Evolutionary conservation across 2,113 vertebrate species (phyloP).

Genomic region (Chlorodrepanis virens): DNA sequence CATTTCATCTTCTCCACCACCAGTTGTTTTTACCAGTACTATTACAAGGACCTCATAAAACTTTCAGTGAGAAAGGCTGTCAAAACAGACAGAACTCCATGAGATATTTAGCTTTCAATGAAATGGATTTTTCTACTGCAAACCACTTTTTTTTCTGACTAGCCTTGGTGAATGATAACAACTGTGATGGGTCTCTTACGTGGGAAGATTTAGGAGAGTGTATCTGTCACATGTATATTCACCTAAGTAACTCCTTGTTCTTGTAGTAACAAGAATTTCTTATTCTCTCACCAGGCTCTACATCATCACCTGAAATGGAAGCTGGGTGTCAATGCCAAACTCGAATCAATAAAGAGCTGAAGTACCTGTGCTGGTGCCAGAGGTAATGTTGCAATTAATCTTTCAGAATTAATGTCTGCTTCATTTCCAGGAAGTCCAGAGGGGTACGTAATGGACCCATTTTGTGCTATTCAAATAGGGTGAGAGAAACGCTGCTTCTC

Average conservation of each 20-base stretch:
- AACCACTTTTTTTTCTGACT: background rate
- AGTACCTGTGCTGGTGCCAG: slow-evolving; percentile 15
- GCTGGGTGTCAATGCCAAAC: slow-evolving; percentile 6
- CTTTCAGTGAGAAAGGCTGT: background rate
- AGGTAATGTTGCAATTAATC: slow-evolving; percentile 33
- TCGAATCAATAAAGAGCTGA: slow-evolving; percentile 10
- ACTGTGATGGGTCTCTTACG: background rate
- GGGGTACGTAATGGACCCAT: background rate
- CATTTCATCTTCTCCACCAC: background rate
- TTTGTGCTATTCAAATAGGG: background rate
- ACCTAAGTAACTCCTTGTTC: background rate
- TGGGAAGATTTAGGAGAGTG: background rate
- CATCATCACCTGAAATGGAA: background rate
- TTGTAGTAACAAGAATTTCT: background rate
- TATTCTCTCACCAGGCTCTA: background rate
- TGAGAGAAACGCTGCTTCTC: background rate
- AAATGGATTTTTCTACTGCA: background rate
- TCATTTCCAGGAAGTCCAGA: slow-evolving; percentile 55
- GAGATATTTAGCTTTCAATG: background rate
- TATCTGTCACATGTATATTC: background rate
- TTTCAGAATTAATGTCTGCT: background rate
- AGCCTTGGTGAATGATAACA: background rate
- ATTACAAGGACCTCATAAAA: background rate
- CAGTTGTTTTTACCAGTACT: background rate
- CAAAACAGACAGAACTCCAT: background rate